Conservation (phyloP, 2,888 invertebrate species). For the Dione vanillae region DNA sequence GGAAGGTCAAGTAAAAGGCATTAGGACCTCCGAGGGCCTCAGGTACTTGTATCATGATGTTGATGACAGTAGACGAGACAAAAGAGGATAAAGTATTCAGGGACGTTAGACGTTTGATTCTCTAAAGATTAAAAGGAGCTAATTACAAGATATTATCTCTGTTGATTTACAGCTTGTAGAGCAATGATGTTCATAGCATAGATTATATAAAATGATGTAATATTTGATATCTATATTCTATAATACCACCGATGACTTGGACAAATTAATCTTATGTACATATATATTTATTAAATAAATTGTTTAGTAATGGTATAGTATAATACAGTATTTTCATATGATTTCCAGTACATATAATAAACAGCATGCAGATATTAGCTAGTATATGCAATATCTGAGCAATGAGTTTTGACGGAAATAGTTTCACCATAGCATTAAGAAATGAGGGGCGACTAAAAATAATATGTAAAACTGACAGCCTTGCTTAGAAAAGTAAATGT, state of each 20-base stretch:
- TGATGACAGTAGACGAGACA: too few relatives aligned
- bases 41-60: too few relatives aligned
- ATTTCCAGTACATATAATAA: not conserved
- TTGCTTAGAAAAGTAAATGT: too few relatives aligned
- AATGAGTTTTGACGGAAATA: not conserved
- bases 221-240: not conserved
- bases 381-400: not conserved
- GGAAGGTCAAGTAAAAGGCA: too few relatives aligned
- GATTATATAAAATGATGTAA: too few relatives aligned
- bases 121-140: too few relatives aligned
- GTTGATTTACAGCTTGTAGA: too few relatives aligned
- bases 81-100: too few relatives aligned
- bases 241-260: not conserved
- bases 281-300: not conserved
- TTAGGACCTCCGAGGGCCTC: too few relatives aligned
- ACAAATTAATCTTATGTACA: not conserved
- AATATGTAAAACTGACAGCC: not conserved
- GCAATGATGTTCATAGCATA: not conserved
- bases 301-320: slow-evolving; percentile 6
- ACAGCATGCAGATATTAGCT: too few relatives aligned
- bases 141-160: too few relatives aligned
- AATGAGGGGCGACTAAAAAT: not conserved
- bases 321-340: not conserved
- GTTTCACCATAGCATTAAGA: not conserved
- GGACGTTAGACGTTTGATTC: too few relatives aligned